Percentiles rank a stretch among this genome's conserved stretches.
phyloP scores from a whole-genome alignment of 2,113 vertebrate genomes.

The Andinoacara biseriatus region DNA sequence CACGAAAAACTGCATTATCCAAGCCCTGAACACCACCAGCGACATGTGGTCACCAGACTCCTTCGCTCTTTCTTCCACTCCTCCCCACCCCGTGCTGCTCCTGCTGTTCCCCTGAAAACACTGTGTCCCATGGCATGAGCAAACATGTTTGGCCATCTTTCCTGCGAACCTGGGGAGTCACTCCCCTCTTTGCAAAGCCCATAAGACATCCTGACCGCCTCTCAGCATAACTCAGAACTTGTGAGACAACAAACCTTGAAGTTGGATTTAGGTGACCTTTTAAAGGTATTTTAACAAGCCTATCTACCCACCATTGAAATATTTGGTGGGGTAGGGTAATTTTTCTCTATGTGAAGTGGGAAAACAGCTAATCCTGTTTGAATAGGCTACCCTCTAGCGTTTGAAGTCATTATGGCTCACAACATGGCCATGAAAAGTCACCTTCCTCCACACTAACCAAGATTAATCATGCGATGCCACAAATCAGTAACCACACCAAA shows the following conservation, averaged over 20 bases:
- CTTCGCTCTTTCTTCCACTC: slow-evolving; percentile 44
- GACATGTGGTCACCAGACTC: slow-evolving; percentile 84
- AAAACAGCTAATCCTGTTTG: slow-evolving; percentile 61
- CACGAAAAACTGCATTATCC: slow-evolving; percentile 70
- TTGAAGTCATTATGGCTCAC: slow-evolving; percentile 48
- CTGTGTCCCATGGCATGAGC: slow-evolving; percentile 69
- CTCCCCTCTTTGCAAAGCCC: slow-evolving; percentile 56
- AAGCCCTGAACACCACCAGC: slow-evolving; percentile 58
- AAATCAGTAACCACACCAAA: slow-evolving; percentile 14
- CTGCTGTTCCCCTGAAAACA: slow-evolving; percentile 75
- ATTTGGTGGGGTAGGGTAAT: slow-evolving; percentile 48
- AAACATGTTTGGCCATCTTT: slow-evolving; percentile 75
- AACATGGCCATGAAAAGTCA: slow-evolving; percentile 9
- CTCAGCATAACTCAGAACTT: slow-evolving; percentile 50
- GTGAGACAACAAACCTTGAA: slow-evolving; percentile 69
- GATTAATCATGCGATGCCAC: slow-evolving; percentile 37
- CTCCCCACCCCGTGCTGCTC: slow-evolving; percentile 40
- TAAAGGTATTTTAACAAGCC: slow-evolving; percentile 69
- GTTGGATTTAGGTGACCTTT: slow-evolving; percentile 73
- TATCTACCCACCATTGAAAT: slow-evolving; percentile 61
- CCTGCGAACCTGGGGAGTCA: slow-evolving; percentile 62
- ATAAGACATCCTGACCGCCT: slow-evolving; percentile 45
- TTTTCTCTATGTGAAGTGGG: slow-evolving; percentile 33
- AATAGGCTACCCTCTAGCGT: slow-evolving; percentile 78
- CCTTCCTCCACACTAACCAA: not conserved